Percentiles rank a stretch among this genome's conserved stretches.
phyloP scores from a whole-genome alignment of 2,888 invertebrate genomes.

The Cantharis flavilabris region DNA sequence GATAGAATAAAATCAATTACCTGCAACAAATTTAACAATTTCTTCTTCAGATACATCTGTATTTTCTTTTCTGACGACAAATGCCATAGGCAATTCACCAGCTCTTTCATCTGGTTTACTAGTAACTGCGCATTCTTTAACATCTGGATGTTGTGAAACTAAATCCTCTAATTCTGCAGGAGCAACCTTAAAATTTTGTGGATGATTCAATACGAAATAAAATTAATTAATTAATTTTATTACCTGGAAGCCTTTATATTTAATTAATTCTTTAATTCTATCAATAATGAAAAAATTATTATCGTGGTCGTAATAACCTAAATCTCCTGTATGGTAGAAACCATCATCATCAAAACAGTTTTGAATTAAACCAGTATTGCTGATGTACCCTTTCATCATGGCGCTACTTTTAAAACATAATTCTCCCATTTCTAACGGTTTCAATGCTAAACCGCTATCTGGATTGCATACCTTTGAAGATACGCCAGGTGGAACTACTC shows the following conservation, averaged over 20 bases:
- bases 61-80: constrained; percentile 66
- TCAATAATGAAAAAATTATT: constrained; percentile 80
- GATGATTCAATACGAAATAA: not conserved
- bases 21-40: constrained; percentile 53
- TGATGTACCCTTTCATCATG: constrained; percentile 70
- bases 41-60: constrained; percentile 53
- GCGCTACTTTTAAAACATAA: constrained; percentile 76
- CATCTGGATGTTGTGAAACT: constrained; percentile 67
- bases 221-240: not conserved
- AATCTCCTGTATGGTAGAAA: constrained; percentile 76
- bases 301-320: constrained; percentile 77
- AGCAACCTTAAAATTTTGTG: constrained; percentile 60
- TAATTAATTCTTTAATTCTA: constrained; percentile 84
- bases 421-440: constrained; percentile 73
- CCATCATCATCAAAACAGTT: constrained; percentile 70
- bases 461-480: constrained; percentile 62
- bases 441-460: constrained; percentile 63
- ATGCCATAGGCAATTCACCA: constrained; percentile 77
- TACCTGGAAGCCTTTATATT: constrained; percentile 82
- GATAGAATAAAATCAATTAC: constrained; percentile 1
- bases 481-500: constrained; percentile 63
- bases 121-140: constrained; percentile 79
- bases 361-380: constrained; percentile 65
- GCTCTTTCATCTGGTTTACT: constrained; percentile 70
- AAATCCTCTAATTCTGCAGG: constrained; percentile 84